Evolutionary conservation across 2,113 vertebrate species (phyloP).

Genomic region (Psophia crepitans): DNA sequence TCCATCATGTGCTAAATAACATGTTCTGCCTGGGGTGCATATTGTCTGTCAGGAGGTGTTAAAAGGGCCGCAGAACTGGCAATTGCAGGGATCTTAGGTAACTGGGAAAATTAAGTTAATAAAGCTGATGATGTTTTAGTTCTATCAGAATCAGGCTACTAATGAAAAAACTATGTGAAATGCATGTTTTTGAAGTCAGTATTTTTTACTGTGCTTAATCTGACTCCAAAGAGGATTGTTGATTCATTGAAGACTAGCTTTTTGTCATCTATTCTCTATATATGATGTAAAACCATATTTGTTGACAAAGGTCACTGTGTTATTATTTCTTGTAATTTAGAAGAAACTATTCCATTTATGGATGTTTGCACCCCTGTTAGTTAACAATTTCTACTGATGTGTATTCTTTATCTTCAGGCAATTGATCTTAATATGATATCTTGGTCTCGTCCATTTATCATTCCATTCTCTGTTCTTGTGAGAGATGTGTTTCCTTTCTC

Average conservation of each 20-base stretch:
- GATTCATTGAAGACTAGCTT: background rate
- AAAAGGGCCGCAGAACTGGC: background rate
- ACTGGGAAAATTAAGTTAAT: background rate
- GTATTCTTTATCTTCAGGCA: background rate
- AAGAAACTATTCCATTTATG: background rate
- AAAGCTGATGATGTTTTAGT: background rate
- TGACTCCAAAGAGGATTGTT: background rate
- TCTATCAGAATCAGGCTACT: background rate
- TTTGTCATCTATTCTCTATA: background rate
- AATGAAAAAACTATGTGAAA: background rate
- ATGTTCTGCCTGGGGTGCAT: background rate
- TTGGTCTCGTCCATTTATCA: background rate
- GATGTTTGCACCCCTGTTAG: background rate
- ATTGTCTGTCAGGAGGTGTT: background rate
- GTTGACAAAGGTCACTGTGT: background rate
- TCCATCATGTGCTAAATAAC: background rate
- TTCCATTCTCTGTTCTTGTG: background rate
- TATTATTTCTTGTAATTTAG: background rate
- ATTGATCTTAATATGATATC: background rate
- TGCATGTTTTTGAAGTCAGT: background rate
- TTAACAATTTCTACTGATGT: background rate
- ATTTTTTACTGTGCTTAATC: background rate
- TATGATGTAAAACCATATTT: background rate
- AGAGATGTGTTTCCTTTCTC: background rate
- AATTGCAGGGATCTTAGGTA: background rate